Evolutionary conservation across 2,113 vertebrate species (phyloP), one percentile per base, ranked within the genome.

Genomic region (Phylloscopus trochilus): DNA sequence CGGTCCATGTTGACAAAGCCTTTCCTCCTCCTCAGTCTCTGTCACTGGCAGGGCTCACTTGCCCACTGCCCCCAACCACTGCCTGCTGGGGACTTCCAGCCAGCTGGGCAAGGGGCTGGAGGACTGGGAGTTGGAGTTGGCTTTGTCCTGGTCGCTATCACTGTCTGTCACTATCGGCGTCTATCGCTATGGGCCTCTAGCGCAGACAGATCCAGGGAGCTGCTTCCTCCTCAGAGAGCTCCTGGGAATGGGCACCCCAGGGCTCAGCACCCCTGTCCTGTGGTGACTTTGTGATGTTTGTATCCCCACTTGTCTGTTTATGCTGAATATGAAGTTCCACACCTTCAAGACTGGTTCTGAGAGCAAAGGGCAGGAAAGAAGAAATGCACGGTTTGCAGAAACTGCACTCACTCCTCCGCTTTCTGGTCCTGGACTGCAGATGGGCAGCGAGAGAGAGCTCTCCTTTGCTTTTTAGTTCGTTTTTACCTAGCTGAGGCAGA

Each of bases 1-100:
- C 1, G 7, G 7, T 77, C 44, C 74, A 77, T 60, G 3, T 31
- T 0, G 0, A 9, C 47, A 31, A 41, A 26, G 16, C 16, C 26
- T 13, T 41, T 74, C 53, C 33, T 75, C 14, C 33, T 59, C 33
- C 41, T 75, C 24, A 46, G 53, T 21, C 31, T 35, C 5, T 46
- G 31, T 2, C 18, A 13, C 31, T 28, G 31, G 24, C 33, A 46
- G 41, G 19, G 5, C 15, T 59, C 33, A 75, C 15, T 43, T 59
- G 73, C 2, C 31, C 53, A 46, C 53, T 14, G 24, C 9, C 52
- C 31, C 30, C 0, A 1, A 15, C 23, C 52, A 44, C 70, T 58
- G 41, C 41, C 18, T 0, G 3, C 24, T 46, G 72, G 14, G 14
- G 18, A 24, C 53, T 11, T 35, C 8, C 41, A 28, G 41, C 31